These are phyloP conservation scores for Uria lomvia DNA, from an alignment of 2,113 vertebrate species.

Conservation along the genomic window DNA sequence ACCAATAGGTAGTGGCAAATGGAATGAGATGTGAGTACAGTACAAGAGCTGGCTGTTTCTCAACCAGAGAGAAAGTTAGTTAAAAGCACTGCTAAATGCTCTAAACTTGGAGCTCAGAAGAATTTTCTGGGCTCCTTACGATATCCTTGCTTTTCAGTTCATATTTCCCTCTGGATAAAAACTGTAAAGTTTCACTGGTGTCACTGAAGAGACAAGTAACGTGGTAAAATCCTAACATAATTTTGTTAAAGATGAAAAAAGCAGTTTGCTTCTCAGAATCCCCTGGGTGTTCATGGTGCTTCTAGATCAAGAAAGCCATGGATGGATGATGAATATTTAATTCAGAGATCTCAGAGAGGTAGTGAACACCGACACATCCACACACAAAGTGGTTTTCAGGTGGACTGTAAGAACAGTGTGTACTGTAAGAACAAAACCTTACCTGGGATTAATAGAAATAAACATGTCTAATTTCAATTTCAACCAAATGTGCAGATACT, in stretches of 20 bases:
- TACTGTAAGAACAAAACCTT: neutral
- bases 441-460: neutral
- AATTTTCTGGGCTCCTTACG: neutral
- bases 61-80: neutral
- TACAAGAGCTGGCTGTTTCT: neutral
- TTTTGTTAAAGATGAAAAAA: neutral
- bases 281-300: neutral
- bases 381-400: neutral
- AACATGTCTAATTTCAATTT: neutral
- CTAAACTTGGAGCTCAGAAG: neutral
- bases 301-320: neutral
- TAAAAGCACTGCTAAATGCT: neutral
- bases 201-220: neutral
- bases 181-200: neutral
- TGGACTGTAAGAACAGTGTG: neutral
- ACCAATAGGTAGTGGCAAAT: neutral
- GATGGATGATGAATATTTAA: neutral
- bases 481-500: neutral
- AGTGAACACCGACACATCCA: neutral
- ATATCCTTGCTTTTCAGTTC: neutral
- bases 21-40: neutral
- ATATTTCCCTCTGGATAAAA: neutral
- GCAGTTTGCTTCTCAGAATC: neutral
- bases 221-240: neutral
- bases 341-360: neutral